Evolutionary conservation across 92 coral and sea anemone species (phyloP), one percentile per base, ranked within the genome.

Genomic region (Umimayanthus kanabou): DNA sequence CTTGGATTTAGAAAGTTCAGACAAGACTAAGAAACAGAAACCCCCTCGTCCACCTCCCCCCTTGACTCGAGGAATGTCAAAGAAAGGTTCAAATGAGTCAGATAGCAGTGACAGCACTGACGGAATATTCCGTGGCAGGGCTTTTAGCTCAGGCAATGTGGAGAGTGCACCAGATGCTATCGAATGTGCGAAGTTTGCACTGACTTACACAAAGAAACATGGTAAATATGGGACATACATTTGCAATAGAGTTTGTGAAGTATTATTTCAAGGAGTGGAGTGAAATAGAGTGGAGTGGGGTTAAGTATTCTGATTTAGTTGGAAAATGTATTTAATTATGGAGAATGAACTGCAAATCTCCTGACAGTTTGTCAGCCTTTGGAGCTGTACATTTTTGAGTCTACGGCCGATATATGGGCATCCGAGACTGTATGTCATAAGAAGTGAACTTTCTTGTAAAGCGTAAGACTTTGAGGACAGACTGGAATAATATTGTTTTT

Each of bases 121-220:
- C 45, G 95, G 95, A 10, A 58, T 73, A 20, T 84, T 88, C 23
- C 81, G 74, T 55, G 73, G 71, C 37, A 87, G 96, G 71, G 43
- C 92, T 13, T 8, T 84, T 2, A 97, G 98, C 75, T 80, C 74
- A 6, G 43, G 88, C 10, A 65, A 86, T 8, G 1, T 77, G 26
- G 92, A 91, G 18, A 72, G 80, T 29, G 91, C 96, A 26, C 96
- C 95, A 50, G 99, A 97, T 70, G 91, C 90, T 64, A 93, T 97
- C 67, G 92, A 91, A 82, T 97, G 98, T 80, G 85, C 93, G 37
- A 91, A 91, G 67, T 97, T 96, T 89, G 99, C 99, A 28, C 91
- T 92, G 83, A 94, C 99, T 42, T 97, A 94, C 77, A 97, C 99
- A 1, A 95, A 94, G 84, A 97, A 97, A 89, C 88, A 93, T 85